Conservation (phyloP, 2,888 invertebrate genomes). For the Pyralis farinalis region DNA sequence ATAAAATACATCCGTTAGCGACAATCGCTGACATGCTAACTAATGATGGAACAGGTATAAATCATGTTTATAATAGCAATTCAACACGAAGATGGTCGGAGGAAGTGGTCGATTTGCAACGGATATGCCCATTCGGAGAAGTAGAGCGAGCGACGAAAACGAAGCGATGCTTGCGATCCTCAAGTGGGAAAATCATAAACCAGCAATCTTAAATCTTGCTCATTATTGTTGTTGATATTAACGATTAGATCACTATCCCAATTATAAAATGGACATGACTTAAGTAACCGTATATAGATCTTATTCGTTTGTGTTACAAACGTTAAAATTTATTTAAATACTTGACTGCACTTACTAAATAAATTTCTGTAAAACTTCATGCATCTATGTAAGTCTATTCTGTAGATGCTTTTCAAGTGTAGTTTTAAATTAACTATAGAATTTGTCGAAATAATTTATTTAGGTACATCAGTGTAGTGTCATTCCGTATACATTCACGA, state of each 20-base stretch:
- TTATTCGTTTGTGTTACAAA: no score
- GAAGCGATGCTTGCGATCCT: slow-evolving; percentile 23
- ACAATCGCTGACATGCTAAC: slow-evolving; percentile 67
- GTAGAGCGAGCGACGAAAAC: slow-evolving; percentile 56
- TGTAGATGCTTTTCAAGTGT: no score
- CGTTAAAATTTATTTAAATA: no score
- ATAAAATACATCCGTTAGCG: slow-evolving; percentile 65
- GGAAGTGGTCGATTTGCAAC: slow-evolving; percentile 76
- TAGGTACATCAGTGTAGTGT: no score
- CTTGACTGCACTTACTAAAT: no score
- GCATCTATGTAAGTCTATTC: no score
- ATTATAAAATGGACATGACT: neutral
- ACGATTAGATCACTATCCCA: neutral
- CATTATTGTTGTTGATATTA: slow-evolving; percentile 23
- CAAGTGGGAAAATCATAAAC: slow-evolving; percentile 41
- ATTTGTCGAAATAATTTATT: no score
- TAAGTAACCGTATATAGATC: no score
- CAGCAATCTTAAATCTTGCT: slow-evolving; percentile 50
- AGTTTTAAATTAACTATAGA: no score
- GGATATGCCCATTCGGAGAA: slow-evolving; percentile 72
- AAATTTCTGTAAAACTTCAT: no score
- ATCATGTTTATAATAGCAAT: slow-evolving; percentile 69
- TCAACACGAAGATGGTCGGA: slow-evolving; percentile 55
- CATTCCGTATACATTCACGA: no score
- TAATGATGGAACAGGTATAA: slow-evolving; percentile 77